Base-by-base conservation (phyloP, 2,888 invertebrate genomes). In the Drosophila fungiperda region DNA sequence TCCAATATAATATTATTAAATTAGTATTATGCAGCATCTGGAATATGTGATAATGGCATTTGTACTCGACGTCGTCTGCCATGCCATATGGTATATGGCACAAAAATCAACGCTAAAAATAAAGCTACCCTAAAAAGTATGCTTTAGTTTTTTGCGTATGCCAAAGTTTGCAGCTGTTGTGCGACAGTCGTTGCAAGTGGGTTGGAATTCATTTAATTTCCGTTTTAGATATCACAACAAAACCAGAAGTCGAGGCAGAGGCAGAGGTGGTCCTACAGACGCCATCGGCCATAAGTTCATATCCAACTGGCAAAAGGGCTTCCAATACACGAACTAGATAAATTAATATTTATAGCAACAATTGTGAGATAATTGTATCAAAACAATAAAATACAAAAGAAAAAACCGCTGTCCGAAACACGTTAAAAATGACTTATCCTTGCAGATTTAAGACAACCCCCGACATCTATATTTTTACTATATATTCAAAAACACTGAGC, bases 161-260 rank as follows among this genome's bases (percentile, higher is more conserved):
- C 38, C 11, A 26, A 48, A 54, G 26, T n/a, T 65, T 57, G 49
- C 35, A 57, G 42, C 42, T 32, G 40, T 40, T 53, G 36, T 50
- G 49, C 59, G 50, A 15, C 23, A 45, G 23, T 15, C 15, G 26
- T 45, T 53, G 55, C 50, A 9, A 55, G 62, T 62, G 52, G 59
- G 32, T 60, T 58, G 45, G 59, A 75, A 64, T 82, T 66, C 58
- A 59, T 76, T 82, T 79, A 69, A 79, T 82, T 82, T 79, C 72
- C 82, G 75, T 53, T 82, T 67, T 35, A 62, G 68, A 67, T 72
- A 73, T 15, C 8, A 23, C 15, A 45, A 8, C 45, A 45, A 8
- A 15, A 8, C 12, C 45, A 15, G 45, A 6, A 3, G 23, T 23
- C 12, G 7, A 15, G 12, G 36, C 15, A 7, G 1, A 36, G 36